These are phyloP conservation scores for Leucophenga maculata DNA, from an alignment of 2,888 invertebrate species.

Conservation along the genomic window DNA sequence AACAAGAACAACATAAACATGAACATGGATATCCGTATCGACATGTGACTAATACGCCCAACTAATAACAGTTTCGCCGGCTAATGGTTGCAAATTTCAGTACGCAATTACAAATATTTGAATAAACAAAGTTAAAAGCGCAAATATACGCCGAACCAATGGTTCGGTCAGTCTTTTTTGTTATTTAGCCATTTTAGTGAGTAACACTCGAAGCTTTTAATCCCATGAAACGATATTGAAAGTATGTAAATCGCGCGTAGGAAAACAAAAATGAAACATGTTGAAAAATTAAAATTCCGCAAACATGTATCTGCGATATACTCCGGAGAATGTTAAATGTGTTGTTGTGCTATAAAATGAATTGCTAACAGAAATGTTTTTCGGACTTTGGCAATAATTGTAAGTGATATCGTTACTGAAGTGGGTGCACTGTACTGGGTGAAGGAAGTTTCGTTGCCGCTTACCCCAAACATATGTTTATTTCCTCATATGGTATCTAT, in stretches of 20 bases:
- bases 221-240: slow-evolving; percentile 7
- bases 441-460: not conserved
- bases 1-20: no score
- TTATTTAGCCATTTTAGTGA: not conserved
- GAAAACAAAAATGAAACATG: not conserved
- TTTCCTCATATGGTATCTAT: not conserved
- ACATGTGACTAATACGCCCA: not conserved
- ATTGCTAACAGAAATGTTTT: slow-evolving; percentile 22
- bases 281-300: not conserved
- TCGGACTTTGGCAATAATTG: slow-evolving; percentile 17
- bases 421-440: not conserved
- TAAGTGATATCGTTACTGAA: slow-evolving; percentile 4
- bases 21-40: no score
- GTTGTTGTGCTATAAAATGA: slow-evolving; percentile 19
- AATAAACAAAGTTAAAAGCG: slow-evolving; percentile 22
- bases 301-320: no score
- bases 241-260: not conserved
- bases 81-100: not conserved
- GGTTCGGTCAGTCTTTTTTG: not conserved
- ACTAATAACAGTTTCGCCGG: slow-evolving; percentile 20
- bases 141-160: not conserved
- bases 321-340: no score
- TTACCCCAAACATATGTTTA: not conserved
- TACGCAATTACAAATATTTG: slow-evolving; percentile 23
- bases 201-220: slow-evolving; percentile 9